phyloP scores from a whole-genome alignment of 2,797 vertebrate genomes.

The Intellagama lesueurii region DNA sequence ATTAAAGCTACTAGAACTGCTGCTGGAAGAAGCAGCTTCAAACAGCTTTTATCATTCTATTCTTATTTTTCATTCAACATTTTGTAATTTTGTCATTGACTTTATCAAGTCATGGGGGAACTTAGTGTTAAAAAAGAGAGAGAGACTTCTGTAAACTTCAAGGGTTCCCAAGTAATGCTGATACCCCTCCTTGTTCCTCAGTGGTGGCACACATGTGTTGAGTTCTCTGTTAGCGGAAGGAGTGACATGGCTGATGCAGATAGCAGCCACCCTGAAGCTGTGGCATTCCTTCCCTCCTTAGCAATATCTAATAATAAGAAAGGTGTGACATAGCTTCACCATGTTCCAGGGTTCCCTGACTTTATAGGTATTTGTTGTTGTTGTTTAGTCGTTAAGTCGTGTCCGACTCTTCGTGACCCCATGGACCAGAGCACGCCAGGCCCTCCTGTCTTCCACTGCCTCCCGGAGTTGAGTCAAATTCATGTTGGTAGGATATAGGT shows the following conservation, averaged over 20 bases:
- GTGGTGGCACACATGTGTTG: not conserved
- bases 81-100: not conserved
- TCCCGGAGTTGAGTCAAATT: too few species aligned
- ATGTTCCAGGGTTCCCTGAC: not conserved
- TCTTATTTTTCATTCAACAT: not conserved
- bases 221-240: not conserved
- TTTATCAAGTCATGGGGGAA: too few species aligned
- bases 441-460: too few species aligned
- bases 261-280: not conserved
- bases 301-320: not conserved
- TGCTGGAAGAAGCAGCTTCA: not conserved
- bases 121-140: too few species aligned
- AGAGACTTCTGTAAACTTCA: too few species aligned
- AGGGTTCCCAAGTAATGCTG: not conserved
- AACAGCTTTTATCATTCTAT: not conserved
- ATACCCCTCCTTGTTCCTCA: not conserved
- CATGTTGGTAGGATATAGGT: too few species aligned
- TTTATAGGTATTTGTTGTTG: not conserved
- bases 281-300: not conserved
- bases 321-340: too few species aligned
- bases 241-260: not conserved
- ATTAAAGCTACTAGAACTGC: not conserved
- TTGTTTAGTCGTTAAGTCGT: too few species aligned
- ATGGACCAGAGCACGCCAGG: too few species aligned
- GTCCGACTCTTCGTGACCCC: too few species aligned